Evolutionary conservation across 2,888 invertebrate genomes (phyloP), one percentile per base, ranked within the genome.

Genomic region (Drosophila nigritarsus): DNA sequence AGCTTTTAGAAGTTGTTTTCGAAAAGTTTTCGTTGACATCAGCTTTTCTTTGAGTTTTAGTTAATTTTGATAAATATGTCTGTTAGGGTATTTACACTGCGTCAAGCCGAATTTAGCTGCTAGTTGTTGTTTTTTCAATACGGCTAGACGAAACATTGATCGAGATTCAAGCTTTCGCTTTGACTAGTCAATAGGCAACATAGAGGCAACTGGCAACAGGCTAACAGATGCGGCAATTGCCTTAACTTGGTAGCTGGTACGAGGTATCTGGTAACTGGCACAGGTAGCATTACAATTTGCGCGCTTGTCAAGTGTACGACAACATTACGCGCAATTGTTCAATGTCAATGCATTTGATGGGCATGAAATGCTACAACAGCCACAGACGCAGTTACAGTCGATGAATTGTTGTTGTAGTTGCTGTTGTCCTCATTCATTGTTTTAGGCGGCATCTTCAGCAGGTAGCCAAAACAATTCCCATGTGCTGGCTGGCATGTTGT

Each of bases 271-370:
- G 49, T 51, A 78, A 56, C 78, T 74, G 73, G 67, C 50, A 65
- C 76, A 83, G 68, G 80, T 73, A 87, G 81, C 80, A 87, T 84
- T 83, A 88, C 87, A 88, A 88, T 88, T 88, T 88, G 90, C 87
- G 87, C 87, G 90, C 90, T 88, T 88, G 87, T 88, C 87, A 88
- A 89, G 82, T 88, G 87, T 89, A 88, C 90, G 87, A 88, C 87
- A 88, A 88, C 87, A 88, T 88, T 88, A 88, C 90, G 90, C 87
- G 87, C 90, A 88, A 88, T 88, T 88, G 87, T 88, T 88, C 90
- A 88, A 88, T 88, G 90, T 88, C 87, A 88, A 79, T 79, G 90
- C 82, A 86, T 86, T 89, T 90, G 88, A 87, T 87, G 89, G 83
- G 87, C 89, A 89, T 88, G 86, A 87, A 88, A 89, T 88, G 83